Percentiles rank a stretch among this genome's conserved stretches.
Conservation (phyloP, 2,797 vertebrate genomes). For the Myripristis murdjan region DNA sequence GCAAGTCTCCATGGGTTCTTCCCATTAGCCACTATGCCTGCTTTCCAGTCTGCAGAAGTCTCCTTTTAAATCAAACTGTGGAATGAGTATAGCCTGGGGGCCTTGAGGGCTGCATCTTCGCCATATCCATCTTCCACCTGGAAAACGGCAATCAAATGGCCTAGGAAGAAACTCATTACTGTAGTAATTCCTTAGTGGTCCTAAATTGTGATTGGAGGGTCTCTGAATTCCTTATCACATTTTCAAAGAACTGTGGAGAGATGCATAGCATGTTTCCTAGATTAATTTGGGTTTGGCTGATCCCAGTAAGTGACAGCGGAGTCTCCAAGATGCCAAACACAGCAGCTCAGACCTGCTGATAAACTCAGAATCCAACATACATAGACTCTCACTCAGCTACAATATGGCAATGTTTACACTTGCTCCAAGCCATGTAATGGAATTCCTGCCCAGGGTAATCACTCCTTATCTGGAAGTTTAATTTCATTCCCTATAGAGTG, state of each 20-base stretch:
- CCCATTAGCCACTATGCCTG: constrained; percentile 71
- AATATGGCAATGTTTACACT: constrained; percentile 83
- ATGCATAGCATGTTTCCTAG: constrained; percentile 59
- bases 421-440: constrained; percentile 73
- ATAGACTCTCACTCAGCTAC: constrained; percentile 64
- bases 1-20: constrained; percentile 60
- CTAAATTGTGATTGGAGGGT: constrained; percentile 77
- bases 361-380: constrained; percentile 54
- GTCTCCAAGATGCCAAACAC: constrained; percentile 43
- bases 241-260: constrained; percentile 60
- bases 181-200: constrained; percentile 72
- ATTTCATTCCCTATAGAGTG: constrained; percentile 67
- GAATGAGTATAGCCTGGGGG: constrained; percentile 69
- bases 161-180: constrained; percentile 81
- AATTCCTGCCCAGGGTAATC: constrained; percentile 70
- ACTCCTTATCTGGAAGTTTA: constrained; percentile 66
- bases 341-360: constrained; percentile 57
- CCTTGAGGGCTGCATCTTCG: constrained; percentile 60
- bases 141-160: constrained; percentile 73
- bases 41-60: constrained; percentile 67
- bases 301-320: constrained; percentile 60
- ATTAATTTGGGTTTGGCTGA: constrained; percentile 76
- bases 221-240: constrained; percentile 77
- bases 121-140: constrained; percentile 75
- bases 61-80: constrained; percentile 75